Evolutionary conservation across 2,797 vertebrate genomes (phyloP).

Genomic region (Octomys mimax): DNA sequence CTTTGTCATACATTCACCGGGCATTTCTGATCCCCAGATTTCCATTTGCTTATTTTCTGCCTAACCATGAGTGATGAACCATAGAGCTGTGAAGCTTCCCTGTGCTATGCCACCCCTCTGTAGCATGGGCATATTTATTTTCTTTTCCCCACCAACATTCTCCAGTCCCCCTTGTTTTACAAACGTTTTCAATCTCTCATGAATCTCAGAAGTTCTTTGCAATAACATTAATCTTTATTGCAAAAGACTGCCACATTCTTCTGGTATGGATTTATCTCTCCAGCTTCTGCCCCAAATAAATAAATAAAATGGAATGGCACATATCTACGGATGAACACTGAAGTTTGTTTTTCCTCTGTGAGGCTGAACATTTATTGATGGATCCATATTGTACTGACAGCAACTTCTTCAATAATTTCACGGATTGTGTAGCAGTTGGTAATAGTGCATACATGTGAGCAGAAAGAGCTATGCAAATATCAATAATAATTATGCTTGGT

Average conservation of each 20-base stretch:
- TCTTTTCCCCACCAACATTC: neutral
- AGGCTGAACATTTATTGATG: constrained; percentile 86
- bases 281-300: constrained; percentile 83
- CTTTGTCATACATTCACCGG: neutral
- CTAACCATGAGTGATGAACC: neutral
- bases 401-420: constrained; percentile 83
- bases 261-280: constrained; percentile 86
- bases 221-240: constrained; percentile 84
- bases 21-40: neutral
- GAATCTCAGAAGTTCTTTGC: constrained; percentile 76
- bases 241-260: constrained; percentile 78
- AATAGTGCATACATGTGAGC: constrained; percentile 81
- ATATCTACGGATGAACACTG: constrained; percentile 79
- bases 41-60: constrained; percentile 1
- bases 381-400: constrained; percentile 83
- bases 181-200: constrained; percentile 59
- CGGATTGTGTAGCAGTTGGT: constrained; percentile 82
- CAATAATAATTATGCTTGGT: constrained; percentile 86
- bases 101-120: neutral
- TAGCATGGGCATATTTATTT: neutral
- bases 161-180: constrained; percentile 38
- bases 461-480: constrained; percentile 86
- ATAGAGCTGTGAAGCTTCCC: neutral
- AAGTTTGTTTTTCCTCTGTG: constrained; percentile 81
- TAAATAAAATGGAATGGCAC: constrained; percentile 82